Percentiles rank a stretch among this genome's conserved stretches.
phyloP scores from a whole-genome alignment of 2,797 vertebrate genomes.

The Leptodon cayanensis region DNA sequence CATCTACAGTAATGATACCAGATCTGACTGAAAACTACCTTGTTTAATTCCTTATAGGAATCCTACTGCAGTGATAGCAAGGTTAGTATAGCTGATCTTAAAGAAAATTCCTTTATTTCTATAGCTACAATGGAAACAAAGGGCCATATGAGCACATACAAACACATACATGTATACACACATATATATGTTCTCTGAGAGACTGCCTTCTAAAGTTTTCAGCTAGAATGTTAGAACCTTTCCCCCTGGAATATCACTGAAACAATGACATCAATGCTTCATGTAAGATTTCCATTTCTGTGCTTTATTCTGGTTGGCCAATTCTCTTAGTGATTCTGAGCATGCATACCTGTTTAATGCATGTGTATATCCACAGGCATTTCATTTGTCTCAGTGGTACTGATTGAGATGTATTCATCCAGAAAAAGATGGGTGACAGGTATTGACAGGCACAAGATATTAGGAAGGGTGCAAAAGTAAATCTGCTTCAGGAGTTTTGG shows the following conservation, averaged over 20 bases:
- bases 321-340: background rate
- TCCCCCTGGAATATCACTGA: background rate
- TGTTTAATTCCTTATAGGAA: background rate
- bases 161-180: background rate
- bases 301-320: background rate
- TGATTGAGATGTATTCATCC: background rate
- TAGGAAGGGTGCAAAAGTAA: background rate
- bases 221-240: background rate
- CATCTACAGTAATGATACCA: background rate
- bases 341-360: background rate
- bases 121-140: background rate
- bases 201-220: background rate
- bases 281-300: background rate
- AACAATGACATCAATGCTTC: background rate
- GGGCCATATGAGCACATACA: background rate
- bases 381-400: slow-evolving; percentile 5
- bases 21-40: background rate
- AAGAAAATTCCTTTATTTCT: background rate
- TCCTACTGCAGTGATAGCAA: background rate
- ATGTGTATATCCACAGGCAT: slow-evolving; percentile 26
- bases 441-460: slow-evolving; percentile 28
- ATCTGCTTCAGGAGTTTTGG: slow-evolving; percentile 13
- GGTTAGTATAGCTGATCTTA: background rate
- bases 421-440: background rate
- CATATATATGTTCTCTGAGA: background rate